Percentiles rank a stretch among this genome's conserved stretches.
These are phyloP conservation scores for Colius striatus DNA, from an alignment of 2,113 vertebrate genomes.

Conservation along the genomic window DNA sequence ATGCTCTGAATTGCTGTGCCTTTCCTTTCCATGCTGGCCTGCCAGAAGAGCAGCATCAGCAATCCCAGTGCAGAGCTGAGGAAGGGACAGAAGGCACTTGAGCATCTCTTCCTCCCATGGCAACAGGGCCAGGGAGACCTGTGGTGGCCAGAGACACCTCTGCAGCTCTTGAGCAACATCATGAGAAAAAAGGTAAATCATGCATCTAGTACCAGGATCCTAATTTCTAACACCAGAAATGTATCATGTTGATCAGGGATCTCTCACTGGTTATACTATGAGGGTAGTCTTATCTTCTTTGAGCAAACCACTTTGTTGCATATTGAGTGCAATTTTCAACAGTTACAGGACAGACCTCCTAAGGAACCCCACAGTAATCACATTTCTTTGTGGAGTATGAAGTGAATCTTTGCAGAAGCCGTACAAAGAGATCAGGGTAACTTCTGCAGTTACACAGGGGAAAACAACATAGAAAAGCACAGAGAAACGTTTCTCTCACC, in stretches of 20 bases:
- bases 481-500: not conserved
- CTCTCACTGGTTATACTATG: not conserved
- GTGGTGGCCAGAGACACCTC: not conserved
- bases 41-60: not conserved
- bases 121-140: not conserved
- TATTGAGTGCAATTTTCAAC: not conserved
- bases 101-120: not conserved
- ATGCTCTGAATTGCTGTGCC: constrained; percentile 9
- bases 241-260: accelerated
- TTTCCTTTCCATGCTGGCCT: not conserved
- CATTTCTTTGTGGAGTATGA: not conserved
- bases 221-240: not conserved
- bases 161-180: not conserved
- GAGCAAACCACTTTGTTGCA: not conserved
- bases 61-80: not conserved
- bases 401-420: not conserved
- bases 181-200: not conserved
- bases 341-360: not conserved
- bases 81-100: not conserved
- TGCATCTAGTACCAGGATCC: not conserved
- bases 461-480: accelerated
- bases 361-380: not conserved
- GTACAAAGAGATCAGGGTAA: accelerated
- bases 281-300: not conserved
- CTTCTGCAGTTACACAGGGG: not conserved